A percentile compares a stretch with the other conserved stretches of the same genome.
Evolutionary conservation across 2,888 invertebrate genomes (phyloP).

Genomic region (Cantharis rustica): DNA sequence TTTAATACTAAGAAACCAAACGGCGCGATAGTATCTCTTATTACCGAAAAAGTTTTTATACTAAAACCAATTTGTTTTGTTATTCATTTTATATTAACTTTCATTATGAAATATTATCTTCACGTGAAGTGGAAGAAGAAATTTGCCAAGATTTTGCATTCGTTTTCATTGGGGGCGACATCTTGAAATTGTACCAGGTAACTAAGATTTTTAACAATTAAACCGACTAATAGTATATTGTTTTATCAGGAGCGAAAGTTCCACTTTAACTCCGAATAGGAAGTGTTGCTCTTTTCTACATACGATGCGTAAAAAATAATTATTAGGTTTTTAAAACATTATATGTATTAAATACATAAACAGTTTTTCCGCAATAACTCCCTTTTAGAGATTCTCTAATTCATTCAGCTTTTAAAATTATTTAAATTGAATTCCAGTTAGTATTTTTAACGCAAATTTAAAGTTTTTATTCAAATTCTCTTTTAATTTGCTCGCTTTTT

Average conservation of each 20-base stretch:
- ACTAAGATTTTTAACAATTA: neutral
- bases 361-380: neutral
- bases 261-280: no score
- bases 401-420: neutral
- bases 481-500: neutral
- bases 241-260: no score
- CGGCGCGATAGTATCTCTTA: constrained; percentile 42
- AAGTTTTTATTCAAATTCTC: neutral
- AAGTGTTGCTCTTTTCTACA: no score
- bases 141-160: neutral
- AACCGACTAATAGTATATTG: no score
- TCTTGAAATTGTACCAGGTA: neutral
- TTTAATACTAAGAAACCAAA: constrained; percentile 49
- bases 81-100: constrained; percentile 8
- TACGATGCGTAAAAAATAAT: no score
- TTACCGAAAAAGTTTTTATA: constrained; percentile 46
- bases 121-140: neutral
- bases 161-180: neutral
- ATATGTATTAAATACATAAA: no score
- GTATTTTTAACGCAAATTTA: neutral
- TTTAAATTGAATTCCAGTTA: neutral
- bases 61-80: constrained; percentile 42
- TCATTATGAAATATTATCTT: neutral
- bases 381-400: no score
- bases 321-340: no score